Percentiles rank a stretch among this genome's conserved stretches.
Evolutionary conservation across 92 coral and sea anemone species (phyloP).

Genomic region (Metridium senile): DNA sequence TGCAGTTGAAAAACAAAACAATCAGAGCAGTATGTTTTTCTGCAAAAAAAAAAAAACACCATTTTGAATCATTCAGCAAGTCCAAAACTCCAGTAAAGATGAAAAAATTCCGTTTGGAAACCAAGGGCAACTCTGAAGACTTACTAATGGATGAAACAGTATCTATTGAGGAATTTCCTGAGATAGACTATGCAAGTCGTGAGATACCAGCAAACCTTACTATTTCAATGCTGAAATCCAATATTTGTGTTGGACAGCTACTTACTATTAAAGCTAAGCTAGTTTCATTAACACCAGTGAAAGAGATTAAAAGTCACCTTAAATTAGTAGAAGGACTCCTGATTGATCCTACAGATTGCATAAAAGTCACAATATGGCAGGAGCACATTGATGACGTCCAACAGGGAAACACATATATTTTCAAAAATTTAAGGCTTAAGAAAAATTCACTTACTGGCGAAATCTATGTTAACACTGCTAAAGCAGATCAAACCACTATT

Average conservation of each 20-base stretch:
- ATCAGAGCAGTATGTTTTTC: conserved; percentile 36
- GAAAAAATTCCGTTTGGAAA: conserved; percentile 50
- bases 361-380: conserved; percentile 40
- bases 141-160: conserved; percentile 19
- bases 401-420: conserved; percentile 48
- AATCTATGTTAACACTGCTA: conserved; percentile 57
- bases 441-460: conserved; percentile 39
- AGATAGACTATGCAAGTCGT: conserved; percentile 24
- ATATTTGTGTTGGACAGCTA: conserved; percentile 46
- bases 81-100: conserved; percentile 50
- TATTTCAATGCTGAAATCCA: conserved; percentile 9
- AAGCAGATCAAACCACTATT: conserved; percentile 51
- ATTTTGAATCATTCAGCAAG: background rate
- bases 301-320: background rate
- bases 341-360: conserved; percentile 37
- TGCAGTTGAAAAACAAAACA: background rate
- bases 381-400: conserved; percentile 23
- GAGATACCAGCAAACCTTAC: conserved; percentile 39
- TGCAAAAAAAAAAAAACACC: conserved; percentile 34
- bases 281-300: background rate
- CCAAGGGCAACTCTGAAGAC: conserved; percentile 29
- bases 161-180: conserved; percentile 28
- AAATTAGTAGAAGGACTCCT: conserved; percentile 34
- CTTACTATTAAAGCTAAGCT: conserved; percentile 58
- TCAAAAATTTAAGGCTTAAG: conserved; percentile 49